Conservation (phyloP, 1,140 invertebrate genomes). For the Cephus cinctus region DNA sequence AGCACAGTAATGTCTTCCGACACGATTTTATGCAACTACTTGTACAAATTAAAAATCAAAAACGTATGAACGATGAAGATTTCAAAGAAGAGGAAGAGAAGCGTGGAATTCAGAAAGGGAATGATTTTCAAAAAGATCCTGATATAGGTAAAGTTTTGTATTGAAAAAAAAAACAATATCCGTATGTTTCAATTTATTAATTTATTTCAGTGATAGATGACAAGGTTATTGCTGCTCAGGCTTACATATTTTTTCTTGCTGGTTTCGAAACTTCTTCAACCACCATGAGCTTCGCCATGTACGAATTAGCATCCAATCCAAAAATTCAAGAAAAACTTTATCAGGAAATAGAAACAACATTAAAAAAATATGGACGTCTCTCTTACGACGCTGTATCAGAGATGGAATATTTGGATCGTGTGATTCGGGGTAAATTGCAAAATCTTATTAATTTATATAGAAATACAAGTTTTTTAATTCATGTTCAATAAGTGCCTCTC, state of each 20-base stretch:
- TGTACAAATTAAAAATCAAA: conserved; percentile 32
- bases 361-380: conserved; percentile 18
- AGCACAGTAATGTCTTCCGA: conserved; percentile 14
- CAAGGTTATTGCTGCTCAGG: conserved; percentile 27
- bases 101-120: not conserved
- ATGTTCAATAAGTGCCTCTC: conserved; percentile 2
- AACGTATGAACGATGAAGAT: conserved; percentile 32
- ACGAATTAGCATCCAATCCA: conserved; percentile 48
- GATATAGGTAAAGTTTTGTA: conserved; percentile 4
- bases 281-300: conserved; percentile 39
- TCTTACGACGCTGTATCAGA: conserved; percentile 32
- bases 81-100: conserved; percentile 2
- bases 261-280: conserved; percentile 56
- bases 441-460: not conserved
- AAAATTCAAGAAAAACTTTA: conserved; percentile 50
- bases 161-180: not conserved
- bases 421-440: conserved; percentile 24
- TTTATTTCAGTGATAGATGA: conserved; percentile 10
- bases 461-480: conserved; percentile 11
- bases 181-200: not conserved
- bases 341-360: conserved; percentile 43
- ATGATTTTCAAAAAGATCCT: conserved; percentile 2
- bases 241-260: conserved; percentile 41
- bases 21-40: conserved; percentile 29
- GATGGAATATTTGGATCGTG: conserved; percentile 26